phyloP scores from a whole-genome alignment of 2,113 vertebrate species.

The Neogale vison region DNA sequence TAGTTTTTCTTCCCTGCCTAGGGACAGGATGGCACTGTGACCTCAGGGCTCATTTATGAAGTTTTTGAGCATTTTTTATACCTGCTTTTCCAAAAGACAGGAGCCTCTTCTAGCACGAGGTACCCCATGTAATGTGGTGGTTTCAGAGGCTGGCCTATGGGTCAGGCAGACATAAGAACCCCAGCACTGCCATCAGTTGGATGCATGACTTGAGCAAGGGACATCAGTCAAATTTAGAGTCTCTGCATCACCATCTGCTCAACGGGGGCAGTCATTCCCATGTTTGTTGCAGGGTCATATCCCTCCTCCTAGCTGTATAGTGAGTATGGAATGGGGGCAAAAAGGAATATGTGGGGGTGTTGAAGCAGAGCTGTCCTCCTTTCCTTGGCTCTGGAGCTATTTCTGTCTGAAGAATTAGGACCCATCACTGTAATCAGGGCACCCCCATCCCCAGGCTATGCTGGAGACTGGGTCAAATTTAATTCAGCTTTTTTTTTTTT shows the following conservation, averaged over 20 bases:
- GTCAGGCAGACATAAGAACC: not conserved
- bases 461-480: slow-evolving; percentile 64
- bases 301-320: not conserved
- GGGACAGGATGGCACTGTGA: not conserved
- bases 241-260: not conserved
- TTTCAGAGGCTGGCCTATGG: not conserved
- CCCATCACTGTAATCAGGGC: slow-evolving; percentile 65
- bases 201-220: not conserved
- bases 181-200: not conserved
- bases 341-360: not conserved
- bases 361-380: slow-evolving; percentile 58
- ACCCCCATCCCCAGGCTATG: slow-evolving; percentile 50
- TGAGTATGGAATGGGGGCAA: not conserved
- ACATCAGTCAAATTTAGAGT: not conserved
- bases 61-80: not conserved
- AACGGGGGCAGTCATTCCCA: not conserved
- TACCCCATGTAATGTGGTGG: not conserved
- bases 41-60: not conserved
- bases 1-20: not conserved
- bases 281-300: not conserved
- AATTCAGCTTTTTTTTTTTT: not conserved
- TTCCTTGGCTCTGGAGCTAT: slow-evolving; percentile 67
- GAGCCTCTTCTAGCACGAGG: not conserved
- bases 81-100: not conserved
- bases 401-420: slow-evolving; percentile 73